Evolutionary conservation across 2,797 vertebrate genomes (phyloP), one percentile per base, ranked within the genome.

Genomic region (Scolopax rusticola): DNA sequence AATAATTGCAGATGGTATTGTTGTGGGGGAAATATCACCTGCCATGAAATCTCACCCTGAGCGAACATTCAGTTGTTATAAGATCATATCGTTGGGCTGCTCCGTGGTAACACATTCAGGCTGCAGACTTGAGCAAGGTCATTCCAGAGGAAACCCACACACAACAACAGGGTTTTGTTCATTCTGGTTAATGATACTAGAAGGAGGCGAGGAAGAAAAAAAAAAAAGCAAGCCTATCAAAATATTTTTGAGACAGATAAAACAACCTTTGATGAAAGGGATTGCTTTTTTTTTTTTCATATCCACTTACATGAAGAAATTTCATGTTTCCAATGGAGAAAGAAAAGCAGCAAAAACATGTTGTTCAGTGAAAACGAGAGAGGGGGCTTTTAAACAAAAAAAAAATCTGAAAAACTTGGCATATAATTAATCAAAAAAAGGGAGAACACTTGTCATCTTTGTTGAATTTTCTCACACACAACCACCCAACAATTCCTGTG

Each of bases 1-100:
- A 97, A 93, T 41, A 33, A 86, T 40, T 97, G 76, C 79, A 95
- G 96, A 90, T 89, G 79, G 82, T 61, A 85, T 95, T 91, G 87
- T 32, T 84, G 77, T 36, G 86, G 85, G 81, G 51, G 50, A 75
- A 96, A 41, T 88, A 82, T 87, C 95, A 90, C 95, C 95, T 96
- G 95, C 86, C 84, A 70, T 9, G 36, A 87, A 75, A 93, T 41
- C 96, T 92, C 84, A 54, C 70, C 93, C 89, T 8, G 43, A 83
- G 88, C 36, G 19, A 93, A 67, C 53, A 8, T 12, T 75, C 33
- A 3, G 53, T 51, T 84, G 81, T 47, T 95, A 9, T 69, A 78
- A 96, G 85, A 87, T 79, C 87, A 2, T 45, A 94, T 93, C 56
- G 1, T n/a, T 16, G 78, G 0, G 11, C 84, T 89, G 87, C 77